phyloP scores from a whole-genome alignment of 1,140 invertebrate species.

The Drosophila carrolli region DNA sequence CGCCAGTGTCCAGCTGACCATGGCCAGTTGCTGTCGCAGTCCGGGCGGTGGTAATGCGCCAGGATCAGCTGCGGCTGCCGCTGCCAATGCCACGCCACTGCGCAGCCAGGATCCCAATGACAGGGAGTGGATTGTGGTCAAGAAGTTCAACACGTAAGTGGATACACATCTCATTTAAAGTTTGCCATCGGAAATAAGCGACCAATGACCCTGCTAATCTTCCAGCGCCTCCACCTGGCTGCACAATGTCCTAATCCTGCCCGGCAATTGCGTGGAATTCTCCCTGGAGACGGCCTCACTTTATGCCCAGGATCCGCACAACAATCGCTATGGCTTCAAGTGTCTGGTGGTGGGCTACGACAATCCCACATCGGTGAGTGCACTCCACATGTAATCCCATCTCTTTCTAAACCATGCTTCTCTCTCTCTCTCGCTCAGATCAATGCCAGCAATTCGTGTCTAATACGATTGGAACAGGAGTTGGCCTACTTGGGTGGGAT shows the following conservation, averaged over 20 bases:
- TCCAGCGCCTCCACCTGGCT: conserved; percentile 93
- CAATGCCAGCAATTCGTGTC: conserved; percentile 83
- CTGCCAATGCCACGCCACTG: neutral
- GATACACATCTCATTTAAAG: no score
- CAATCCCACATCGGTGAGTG: conserved; percentile 86
- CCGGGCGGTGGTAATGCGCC: conserved; percentile 9
- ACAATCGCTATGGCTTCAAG: conserved; percentile 94
- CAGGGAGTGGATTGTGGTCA: conserved; percentile 81
- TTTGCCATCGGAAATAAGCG: no score
- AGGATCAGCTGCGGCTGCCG: neutral
- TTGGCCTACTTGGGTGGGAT: conserved; percentile 95
- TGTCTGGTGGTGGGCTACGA: conserved; percentile 97
- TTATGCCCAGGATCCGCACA: conserved; percentile 96
- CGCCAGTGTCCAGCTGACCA: conserved; percentile 62
- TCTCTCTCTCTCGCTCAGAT: conserved; percentile 57
- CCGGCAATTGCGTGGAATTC: conserved; percentile 97
- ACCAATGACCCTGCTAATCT: no score
- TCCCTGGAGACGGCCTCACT: conserved; percentile 97
- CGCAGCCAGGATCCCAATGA: conserved; percentile 44
- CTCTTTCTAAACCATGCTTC: conserved; percentile 13
- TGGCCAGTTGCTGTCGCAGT: conserved; percentile 65
- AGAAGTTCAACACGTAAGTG: conserved; percentile 83
- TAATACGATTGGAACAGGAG: conserved; percentile 95
- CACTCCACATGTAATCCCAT: neutral
- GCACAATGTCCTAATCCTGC: conserved; percentile 92